Evolutionary conservation across 53 echinoderm and acorn worm species (phyloP), one percentile per base, ranked within the genome.

Genomic region (Crossaster papposus): DNA sequence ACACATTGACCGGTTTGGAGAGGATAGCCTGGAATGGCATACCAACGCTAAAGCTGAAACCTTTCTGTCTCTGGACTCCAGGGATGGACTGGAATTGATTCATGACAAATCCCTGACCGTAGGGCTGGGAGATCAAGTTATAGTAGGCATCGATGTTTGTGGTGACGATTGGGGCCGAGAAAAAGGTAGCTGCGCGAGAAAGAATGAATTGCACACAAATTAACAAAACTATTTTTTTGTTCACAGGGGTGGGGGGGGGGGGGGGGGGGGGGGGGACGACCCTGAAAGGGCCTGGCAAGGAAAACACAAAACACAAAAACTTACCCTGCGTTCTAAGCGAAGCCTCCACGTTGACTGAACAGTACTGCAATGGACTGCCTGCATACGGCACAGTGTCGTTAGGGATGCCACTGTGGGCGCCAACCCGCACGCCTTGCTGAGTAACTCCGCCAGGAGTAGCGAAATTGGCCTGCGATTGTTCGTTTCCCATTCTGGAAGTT

Each of bases 51-150:
- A 44, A 80, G 65, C 91, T 14, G 54, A 92, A 91, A 7, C 89
- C 95, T 20, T 83, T 75, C 30, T 93, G 91, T 3, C 72, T 81
- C 54, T 64, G 84, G 15, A 93, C 93, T 4, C 91, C 93, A 29
- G 95, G 95, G 23, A 95, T 91, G 28, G 77, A 76, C 79, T 95
- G 93, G 64, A 95, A 95, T 77, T 95, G 95, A n/a, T 89, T 80
- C 91, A 95, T 79, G 89, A 81, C 79, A 64, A 80, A 93, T 28
- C 93, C 95, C 26, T 95, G 80, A 2, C 22, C 76, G 62, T 95
- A 93, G 12, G 91, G 91, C 53, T 89, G 91, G 32, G 83, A 54
- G 24, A 95, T 72, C 18, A 80, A 26, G 3, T 85, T 81, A 82
- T 95, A 95, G 89, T 95, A 95, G 24, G 89, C 70, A 71, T 93